A percentile compares a stretch with the other conserved stretches of the same genome.
Evolutionary conservation across 2,888 invertebrate genomes (phyloP).

Genomic region (Mesochorus sp.): DNA sequence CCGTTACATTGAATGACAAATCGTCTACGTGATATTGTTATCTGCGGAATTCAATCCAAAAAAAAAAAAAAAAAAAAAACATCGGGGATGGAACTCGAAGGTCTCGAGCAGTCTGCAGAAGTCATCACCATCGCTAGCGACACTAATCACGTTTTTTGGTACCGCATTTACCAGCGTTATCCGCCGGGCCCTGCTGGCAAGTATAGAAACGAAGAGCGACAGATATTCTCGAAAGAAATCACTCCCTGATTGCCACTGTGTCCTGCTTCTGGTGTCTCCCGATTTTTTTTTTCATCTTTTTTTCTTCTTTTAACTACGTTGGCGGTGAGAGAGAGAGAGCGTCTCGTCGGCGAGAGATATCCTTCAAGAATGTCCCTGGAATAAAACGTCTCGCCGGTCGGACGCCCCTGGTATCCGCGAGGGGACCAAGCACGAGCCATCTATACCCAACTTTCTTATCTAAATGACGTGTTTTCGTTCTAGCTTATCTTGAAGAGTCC

Average conservation of each 20-base stretch:
- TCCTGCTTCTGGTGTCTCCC: slow-evolving; percentile 8
- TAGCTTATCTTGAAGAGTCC: slow-evolving; percentile 76
- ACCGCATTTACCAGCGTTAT: slow-evolving; percentile 45
- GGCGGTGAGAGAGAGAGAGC: slow-evolving; percentile 51
- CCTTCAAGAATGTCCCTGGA: slow-evolving; percentile 64
- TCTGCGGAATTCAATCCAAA: not conserved
- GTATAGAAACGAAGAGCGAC: slow-evolving; percentile 25
- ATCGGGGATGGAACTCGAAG: not conserved
- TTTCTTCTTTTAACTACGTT: slow-evolving; percentile 28
- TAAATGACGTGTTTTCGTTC: slow-evolving; percentile 79
- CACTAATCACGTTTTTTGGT: slow-evolving; percentile 26
- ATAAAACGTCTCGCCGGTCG: slow-evolving; percentile 69
- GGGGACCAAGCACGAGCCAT: slow-evolving; percentile 61
- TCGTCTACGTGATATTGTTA: not conserved
- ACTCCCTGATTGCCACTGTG: slow-evolving; percentile 28
- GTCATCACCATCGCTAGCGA: slow-evolving; percentile 28
- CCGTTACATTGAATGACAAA: not conserved
- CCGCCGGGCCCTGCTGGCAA: too few species aligned
- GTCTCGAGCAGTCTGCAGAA: not conserved
- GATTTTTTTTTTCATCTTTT: not conserved
- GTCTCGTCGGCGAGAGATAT: slow-evolving; percentile 63
- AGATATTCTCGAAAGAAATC: slow-evolving; percentile 36
- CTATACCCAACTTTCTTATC: slow-evolving; percentile 70
- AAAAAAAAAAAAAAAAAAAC: too few species aligned
- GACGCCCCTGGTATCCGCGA: slow-evolving; percentile 67